Conservation (phyloP, 2,888 invertebrate genomes). For the Coenonympha glycerion region DNA sequence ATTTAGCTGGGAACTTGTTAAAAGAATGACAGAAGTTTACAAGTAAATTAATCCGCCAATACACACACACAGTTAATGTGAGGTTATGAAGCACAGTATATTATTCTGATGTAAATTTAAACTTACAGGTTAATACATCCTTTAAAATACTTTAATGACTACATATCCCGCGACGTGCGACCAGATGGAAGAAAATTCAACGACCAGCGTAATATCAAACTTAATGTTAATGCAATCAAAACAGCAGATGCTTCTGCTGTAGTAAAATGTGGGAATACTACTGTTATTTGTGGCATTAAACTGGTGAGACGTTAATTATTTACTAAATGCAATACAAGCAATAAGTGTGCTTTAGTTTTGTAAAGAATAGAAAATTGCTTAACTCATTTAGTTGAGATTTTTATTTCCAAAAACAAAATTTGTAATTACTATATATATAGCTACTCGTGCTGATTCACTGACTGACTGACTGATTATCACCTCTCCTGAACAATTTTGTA, state of each 20-base stretch:
- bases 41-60: slow-evolving; percentile 44
- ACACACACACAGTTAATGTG: not conserved
- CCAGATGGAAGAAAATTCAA: slow-evolving; percentile 86
- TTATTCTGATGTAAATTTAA: slow-evolving; percentile 44
- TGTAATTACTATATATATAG: no score
- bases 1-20: no score
- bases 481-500: no score
- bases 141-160: slow-evolving; percentile 83
- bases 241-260: slow-evolving; percentile 84
- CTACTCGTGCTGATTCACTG: no score
- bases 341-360: no score
- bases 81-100: no score
- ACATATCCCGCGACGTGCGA: slow-evolving; percentile 80
- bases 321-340: no score
- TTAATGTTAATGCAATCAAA: slow-evolving; percentile 58
- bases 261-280: slow-evolving; percentile 87
- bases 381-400: not conserved
- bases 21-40: slow-evolving; percentile 40
- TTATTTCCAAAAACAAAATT: no score
- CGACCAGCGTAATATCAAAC: slow-evolving; percentile 78
- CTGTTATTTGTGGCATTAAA: slow-evolving; percentile 89
- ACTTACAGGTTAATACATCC: slow-evolving; percentile 82
- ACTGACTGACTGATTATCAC: no score
- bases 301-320: slow-evolving; percentile 76
- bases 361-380: no score